phyloP scores from a whole-genome alignment of 1,140 invertebrate species.

The Trialeurodes vaporariorum region DNA sequence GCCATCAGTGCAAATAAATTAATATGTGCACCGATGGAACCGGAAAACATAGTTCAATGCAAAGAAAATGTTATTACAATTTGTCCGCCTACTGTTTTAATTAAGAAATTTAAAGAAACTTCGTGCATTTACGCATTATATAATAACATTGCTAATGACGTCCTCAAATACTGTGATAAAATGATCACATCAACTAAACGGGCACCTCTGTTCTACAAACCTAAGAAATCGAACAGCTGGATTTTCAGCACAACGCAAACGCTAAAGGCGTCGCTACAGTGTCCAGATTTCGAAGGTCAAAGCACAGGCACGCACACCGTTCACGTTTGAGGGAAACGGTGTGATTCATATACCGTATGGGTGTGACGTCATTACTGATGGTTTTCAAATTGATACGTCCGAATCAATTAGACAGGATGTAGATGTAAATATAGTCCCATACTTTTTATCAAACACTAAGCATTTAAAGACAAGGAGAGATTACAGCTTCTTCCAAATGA shows the following conservation, averaged over 20 bases:
- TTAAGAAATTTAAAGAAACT: not conserved
- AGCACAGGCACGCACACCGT: not conserved
- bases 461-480: not conserved
- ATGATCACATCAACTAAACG: not conserved
- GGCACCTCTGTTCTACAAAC: not conserved
- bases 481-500: not conserved
- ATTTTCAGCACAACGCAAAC: not conserved
- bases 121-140: not conserved
- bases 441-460: not conserved
- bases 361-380: not conserved
- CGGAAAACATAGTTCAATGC: not conserved
- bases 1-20: not conserved
- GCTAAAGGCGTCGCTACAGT: not conserved
- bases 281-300: not conserved
- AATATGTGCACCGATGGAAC: not conserved
- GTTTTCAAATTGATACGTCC: not conserved
- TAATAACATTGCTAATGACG: not conserved
- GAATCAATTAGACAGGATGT: not conserved
- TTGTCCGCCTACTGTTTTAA: not conserved
- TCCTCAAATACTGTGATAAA: not conserved
- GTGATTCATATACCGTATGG: not conserved
- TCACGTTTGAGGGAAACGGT: not conserved
- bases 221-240: not conserved
- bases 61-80: not conserved
- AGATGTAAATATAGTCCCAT: not conserved